phyloP scores from a whole-genome alignment of 1,140 invertebrate species.

The Saccostrea cuccullata region DNA sequence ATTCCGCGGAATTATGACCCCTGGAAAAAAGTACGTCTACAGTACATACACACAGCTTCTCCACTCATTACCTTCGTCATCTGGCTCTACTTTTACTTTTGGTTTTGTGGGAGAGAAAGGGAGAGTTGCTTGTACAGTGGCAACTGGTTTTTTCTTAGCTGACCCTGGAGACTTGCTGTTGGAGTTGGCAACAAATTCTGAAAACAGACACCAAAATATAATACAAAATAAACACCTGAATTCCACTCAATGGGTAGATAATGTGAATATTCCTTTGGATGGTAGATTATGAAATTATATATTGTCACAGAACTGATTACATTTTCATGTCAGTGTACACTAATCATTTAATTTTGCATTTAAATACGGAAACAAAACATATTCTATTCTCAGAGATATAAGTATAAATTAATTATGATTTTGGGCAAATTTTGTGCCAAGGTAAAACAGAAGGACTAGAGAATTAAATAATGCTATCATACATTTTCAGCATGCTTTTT shows the following conservation, averaged over 20 bases:
- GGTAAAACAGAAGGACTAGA: too few species aligned
- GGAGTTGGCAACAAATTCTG: conserved; percentile 39
- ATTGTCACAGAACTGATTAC: neutral
- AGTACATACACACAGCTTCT: neutral
- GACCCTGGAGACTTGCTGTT: conserved; percentile 43
- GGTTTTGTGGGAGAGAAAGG: conserved; percentile 46
- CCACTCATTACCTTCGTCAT: conserved; percentile 36
- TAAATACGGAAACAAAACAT: neutral
- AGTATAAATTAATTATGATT: too few species aligned
- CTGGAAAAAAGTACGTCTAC: too few species aligned
- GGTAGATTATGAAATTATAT: too few species aligned
- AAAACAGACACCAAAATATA: neutral
- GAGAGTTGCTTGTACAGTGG: conserved; percentile 25
- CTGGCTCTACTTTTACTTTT: neutral
- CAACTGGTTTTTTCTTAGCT: conserved; percentile 19
- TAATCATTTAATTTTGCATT: neutral
- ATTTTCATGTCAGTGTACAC: neutral
- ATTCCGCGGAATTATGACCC: too few species aligned
- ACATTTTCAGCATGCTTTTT: too few species aligned
- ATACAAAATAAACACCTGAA: too few species aligned
- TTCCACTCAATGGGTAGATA: too few species aligned
- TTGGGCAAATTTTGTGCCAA: too few species aligned
- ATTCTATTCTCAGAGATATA: too few species aligned
- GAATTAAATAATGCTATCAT: too few species aligned
- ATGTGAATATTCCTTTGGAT: too few species aligned